Evolutionary conservation across 92 coral and sea anemone species (phyloP).

Genomic region (Palythoa grandis): DNA sequence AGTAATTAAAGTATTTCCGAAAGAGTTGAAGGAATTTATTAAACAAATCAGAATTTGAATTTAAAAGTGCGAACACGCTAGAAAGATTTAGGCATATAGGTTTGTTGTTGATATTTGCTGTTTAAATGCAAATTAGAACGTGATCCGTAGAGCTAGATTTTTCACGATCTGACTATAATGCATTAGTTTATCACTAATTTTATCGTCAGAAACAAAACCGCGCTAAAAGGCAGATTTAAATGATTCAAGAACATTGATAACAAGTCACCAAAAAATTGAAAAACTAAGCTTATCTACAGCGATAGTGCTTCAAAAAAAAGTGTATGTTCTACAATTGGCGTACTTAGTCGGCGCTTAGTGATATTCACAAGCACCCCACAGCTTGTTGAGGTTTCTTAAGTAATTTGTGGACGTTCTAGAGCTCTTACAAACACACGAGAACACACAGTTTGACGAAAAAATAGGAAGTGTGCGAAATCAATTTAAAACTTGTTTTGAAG

Average conservation of each 20-base stretch:
- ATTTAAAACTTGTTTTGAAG: background rate
- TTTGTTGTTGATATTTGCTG: background rate
- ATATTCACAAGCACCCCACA: background rate
- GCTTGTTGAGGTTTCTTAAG: background rate
- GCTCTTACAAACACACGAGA: background rate
- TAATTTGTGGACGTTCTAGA: background rate
- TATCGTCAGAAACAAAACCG: background rate
- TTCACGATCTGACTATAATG: background rate
- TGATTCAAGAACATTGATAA: background rate
- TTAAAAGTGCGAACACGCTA: background rate
- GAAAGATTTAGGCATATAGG: background rate
- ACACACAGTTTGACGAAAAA: background rate
- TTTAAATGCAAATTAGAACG: constrained; percentile 5
- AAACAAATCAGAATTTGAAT: background rate
- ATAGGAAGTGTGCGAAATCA: constrained; percentile 9
- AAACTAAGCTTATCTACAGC: background rate
- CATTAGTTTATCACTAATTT: background rate
- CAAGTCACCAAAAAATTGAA: background rate
- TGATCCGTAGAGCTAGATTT: constrained; percentile 3
- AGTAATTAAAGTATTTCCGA: background rate
- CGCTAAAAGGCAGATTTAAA: background rate
- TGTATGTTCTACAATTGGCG: background rate
- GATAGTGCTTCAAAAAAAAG: background rate
- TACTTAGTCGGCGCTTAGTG: background rate
- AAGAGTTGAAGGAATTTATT: background rate